A percentile compares a stretch with the other conserved stretches of the same genome.
phyloP scores from a whole-genome alignment of 2,113 vertebrate species.

The Bagarius yarrelli region DNA sequence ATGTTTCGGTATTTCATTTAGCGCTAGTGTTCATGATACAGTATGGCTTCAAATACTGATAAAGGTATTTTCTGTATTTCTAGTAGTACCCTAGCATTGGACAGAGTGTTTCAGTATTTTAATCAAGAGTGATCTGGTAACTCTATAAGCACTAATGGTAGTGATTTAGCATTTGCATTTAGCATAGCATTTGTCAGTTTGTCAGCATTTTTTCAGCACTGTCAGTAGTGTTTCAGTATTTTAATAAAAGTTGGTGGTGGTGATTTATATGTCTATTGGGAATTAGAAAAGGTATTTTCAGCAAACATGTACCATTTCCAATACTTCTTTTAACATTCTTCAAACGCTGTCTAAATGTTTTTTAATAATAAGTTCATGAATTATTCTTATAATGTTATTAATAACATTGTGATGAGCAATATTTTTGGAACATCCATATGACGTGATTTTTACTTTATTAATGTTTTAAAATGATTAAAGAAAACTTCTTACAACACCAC shows the following conservation, averaged over 20 bases:
- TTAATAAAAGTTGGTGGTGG: neutral
- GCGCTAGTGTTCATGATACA: neutral
- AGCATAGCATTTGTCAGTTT: too few species aligned
- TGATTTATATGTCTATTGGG: neutral
- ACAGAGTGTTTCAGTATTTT: neutral
- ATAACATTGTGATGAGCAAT: too few species aligned
- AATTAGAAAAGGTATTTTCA: neutral
- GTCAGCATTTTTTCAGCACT: neutral
- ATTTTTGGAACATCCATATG: too few species aligned
- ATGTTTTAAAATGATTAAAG: too few species aligned
- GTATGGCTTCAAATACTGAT: neutral
- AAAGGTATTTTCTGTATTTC: neutral
- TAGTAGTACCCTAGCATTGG: neutral
- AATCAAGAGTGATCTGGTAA: neutral
- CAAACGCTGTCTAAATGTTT: too few species aligned
- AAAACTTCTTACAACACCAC: too few species aligned
- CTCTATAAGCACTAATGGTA: neutral
- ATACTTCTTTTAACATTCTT: too few species aligned
- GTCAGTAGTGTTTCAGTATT: neutral
- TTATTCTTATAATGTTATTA: too few species aligned
- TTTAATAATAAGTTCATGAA: too few species aligned
- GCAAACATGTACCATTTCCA: too few species aligned
- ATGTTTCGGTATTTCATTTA: neutral
- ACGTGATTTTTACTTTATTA: too few species aligned
- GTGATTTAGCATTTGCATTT: neutral